phyloP scores from a whole-genome alignment of 2,113 vertebrate genomes.

The Rhipidura dahli region DNA sequence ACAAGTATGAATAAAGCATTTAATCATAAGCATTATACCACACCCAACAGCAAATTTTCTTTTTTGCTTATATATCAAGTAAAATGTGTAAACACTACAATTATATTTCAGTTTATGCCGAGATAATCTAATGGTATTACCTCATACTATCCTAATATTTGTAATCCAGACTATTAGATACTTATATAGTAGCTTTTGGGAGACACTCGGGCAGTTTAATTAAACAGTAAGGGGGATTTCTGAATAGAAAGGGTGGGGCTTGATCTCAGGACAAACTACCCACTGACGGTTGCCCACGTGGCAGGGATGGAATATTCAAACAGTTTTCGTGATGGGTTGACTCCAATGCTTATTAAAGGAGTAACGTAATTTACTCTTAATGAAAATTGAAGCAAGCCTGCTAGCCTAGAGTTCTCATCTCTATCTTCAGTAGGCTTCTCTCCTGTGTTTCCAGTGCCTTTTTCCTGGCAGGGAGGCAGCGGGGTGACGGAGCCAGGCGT shows the following conservation, averaged over 20 bases:
- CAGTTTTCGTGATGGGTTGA: neutral
- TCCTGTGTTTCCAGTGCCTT: neutral
- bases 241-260: conserved; percentile 35
- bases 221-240: neutral
- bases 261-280: neutral
- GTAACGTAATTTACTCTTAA: neutral
- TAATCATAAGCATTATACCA: conserved; percentile 80
- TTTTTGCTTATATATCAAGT: conserved; percentile 47
- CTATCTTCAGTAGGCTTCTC: neutral
- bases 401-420: neutral
- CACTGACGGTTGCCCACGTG: neutral
- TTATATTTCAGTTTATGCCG: conserved; percentile 17
- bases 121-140: neutral
- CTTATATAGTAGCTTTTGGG: neutral
- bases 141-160: neutral
- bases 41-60: conserved; percentile 71
- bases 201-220: conserved; percentile 2
- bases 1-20: conserved; percentile 77
- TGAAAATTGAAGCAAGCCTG: neutral
- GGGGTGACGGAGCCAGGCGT: accelerated
- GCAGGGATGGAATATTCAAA: neutral
- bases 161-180: neutral
- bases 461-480: neutral
- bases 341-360: neutral
- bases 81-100: conserved; percentile 30